Base-by-base conservation (phyloP, 2,113 vertebrate species). In the Tupaia chinensis region DNA sequence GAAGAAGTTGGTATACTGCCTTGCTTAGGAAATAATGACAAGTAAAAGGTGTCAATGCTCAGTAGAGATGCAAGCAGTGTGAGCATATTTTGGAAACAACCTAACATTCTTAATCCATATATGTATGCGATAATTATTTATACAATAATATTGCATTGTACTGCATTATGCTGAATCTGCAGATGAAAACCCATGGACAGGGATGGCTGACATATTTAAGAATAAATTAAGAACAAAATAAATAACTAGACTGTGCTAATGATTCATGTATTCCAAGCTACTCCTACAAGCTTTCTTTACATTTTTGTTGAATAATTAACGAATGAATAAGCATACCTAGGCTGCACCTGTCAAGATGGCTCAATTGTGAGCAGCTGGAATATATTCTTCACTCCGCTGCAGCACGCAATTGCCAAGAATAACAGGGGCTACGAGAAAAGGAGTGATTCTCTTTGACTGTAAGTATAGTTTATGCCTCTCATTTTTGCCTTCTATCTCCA, bases 401-500 rank as follows among this genome's bases (percentile, higher is more conserved):
- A 65, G 13, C 9, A 16, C 16, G 25, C 29, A 65, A 44, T 58
- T 87, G 77, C 73, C 82, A 92, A 65, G 80, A 86, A 13, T 27
- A 81, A n/a, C 5, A 27, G 23, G 32, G n/a, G 73, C 58, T 32
- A 12, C 6, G n/a, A 11, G 66, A 80, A 83, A 63, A 73, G 19
- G 19, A 93, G 44, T 25, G 58, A 44, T 32, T 86, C 17, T 80
- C 72, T 94, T 56, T 86, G 78, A 89, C 44, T 22, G 89, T 94
- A 83, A 95, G 60, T 69, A 9, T 53, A 72, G 29, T 87, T 94
- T 87, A 95, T 90, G 23, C 65, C 74, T 95, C 89, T 93, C 58
- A 61, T 68, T 85, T 85, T 76, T 89, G 58, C 16, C n/a, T 95
- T 72, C 32, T 90, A 9, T 80, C 85, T 82, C 56, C 63, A 84